Evolutionary conservation across 2,797 vertebrate genomes (phyloP), one percentile per base, ranked within the genome.

Genomic region (Urocyon cinereoargenteus): DNA sequence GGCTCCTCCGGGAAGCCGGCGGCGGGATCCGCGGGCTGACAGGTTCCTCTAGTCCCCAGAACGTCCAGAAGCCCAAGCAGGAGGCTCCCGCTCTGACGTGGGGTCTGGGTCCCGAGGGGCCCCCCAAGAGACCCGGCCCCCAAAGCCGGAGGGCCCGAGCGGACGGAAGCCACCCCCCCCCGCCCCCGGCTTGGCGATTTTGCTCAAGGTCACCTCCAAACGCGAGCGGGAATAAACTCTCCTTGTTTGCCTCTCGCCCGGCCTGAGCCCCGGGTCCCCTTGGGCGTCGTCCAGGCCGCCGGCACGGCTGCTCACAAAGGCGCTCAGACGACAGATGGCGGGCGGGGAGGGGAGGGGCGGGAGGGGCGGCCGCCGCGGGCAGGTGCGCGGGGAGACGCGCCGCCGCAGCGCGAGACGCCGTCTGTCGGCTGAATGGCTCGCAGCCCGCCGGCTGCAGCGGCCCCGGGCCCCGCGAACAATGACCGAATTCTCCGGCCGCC

Each of bases 301-400:
- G 92, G 95, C 93, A 94, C 94, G 95, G 83, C 90, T 61, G 93
- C 91, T 97, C 19, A 97, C 55, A 53, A 70, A 77, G 96, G 97
- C 86, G 75, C 95, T 9, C 55, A 96, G 97, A 96, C 83, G 1
- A 98, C 98, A 99, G 98, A 98, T 98, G 98, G 98, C 91, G 0
- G 0, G 88, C 97, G 94, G 66, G 49, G 73, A 1, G 6, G 73
- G 72, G 59, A 22, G 28, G 85, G 72, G 62, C 40, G 40, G 40
- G 40, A 31, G 26, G 85, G 92, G 89, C 4, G 40, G 40, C 40
- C 5, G 40, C 40, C 3, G 13, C 5, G 9, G 77, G 98, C 98
- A 98, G 98, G 98, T 98, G 98, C 97, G 95, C 92, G 78, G 97
- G 94, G 97, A 45, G 61, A 16, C 98, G 94, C 70, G 94, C 97